phyloP scores from a whole-genome alignment of 2,888 invertebrate species.

The Perizoma affinitatum region DNA sequence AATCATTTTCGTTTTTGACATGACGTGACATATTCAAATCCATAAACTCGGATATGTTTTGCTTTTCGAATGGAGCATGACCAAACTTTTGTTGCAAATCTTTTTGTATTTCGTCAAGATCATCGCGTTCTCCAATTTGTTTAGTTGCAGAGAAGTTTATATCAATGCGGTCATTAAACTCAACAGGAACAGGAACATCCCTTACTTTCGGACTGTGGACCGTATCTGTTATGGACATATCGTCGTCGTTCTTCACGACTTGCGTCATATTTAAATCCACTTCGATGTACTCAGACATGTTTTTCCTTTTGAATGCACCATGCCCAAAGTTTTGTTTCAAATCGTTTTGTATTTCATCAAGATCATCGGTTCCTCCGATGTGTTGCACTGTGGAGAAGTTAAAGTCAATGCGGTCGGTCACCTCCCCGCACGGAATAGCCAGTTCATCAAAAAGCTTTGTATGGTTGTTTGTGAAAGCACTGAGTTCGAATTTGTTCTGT shows the following conservation, averaged over 20 bases:
- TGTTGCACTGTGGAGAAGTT: slow-evolving; percentile 65
- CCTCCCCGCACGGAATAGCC: slow-evolving; percentile 52
- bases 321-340: slow-evolving; percentile 48
- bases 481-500: slow-evolving; percentile 61
- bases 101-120: slow-evolving; percentile 67
- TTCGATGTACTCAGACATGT: slow-evolving; percentile 67
- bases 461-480: slow-evolving; percentile 61
- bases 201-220: slow-evolving; percentile 55
- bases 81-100: slow-evolving; percentile 54
- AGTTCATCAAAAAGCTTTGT: slow-evolving; percentile 67
- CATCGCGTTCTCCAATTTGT: slow-evolving; percentile 53
- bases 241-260: slow-evolving; percentile 51
- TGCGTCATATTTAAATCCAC: slow-evolving; percentile 68
- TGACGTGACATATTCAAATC: slow-evolving; percentile 65
- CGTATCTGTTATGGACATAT: slow-evolving; percentile 75
- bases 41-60: slow-evolving; percentile 64
- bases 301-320: slow-evolving; percentile 47
- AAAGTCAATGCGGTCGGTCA: slow-evolving; percentile 61
- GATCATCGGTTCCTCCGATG: slow-evolving; percentile 56
- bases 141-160: slow-evolving; percentile 67
- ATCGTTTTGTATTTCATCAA: slow-evolving; percentile 68
- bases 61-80: slow-evolving; percentile 47
- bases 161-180: slow-evolving; percentile 60
- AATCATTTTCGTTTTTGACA: slow-evolving; percentile 48
- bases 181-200: slow-evolving; percentile 25